These are phyloP conservation scores for Tor tambroides DNA, from an alignment of 2,113 vertebrate species.

Conservation along the genomic window DNA sequence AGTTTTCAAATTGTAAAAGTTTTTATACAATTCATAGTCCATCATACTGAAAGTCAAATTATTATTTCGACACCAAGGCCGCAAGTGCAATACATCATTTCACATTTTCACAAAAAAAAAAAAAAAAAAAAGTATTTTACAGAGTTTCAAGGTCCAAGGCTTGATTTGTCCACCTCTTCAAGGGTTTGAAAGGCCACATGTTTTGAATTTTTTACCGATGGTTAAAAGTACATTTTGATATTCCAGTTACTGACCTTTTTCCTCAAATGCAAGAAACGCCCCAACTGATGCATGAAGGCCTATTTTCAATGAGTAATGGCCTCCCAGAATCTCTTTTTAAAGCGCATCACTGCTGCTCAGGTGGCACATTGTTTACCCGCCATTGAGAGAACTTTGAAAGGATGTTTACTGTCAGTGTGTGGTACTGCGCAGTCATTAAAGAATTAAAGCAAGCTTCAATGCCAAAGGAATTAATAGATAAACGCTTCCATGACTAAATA, in stretches of 20 bases:
- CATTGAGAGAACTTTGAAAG: constrained; percentile 51
- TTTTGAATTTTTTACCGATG: constrained; percentile 28
- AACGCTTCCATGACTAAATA: constrained; percentile 68
- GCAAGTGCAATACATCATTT: background rate
- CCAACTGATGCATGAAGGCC: constrained; percentile 32
- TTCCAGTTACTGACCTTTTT: constrained; percentile 36
- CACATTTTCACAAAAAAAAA: background rate
- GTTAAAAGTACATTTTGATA: constrained; percentile 39
- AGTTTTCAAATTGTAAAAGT: background rate
- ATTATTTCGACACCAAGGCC: constrained; percentile 1
- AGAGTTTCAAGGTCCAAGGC: background rate
- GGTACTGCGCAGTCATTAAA: constrained; percentile 61
- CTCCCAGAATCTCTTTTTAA: constrained; percentile 40
- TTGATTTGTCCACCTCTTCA: constrained; percentile 20
- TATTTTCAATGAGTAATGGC: constrained; percentile 33
- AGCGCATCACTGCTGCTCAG: constrained; percentile 46
- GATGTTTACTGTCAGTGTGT: constrained; percentile 56
- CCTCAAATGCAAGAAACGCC: constrained; percentile 1
- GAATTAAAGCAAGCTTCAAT: constrained; percentile 54
- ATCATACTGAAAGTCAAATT: background rate
- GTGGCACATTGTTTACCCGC: constrained; percentile 54
- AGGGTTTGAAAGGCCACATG: background rate
- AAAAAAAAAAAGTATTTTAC: background rate
- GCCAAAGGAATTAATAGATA: constrained; percentile 70
- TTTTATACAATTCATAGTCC: background rate